These are phyloP conservation scores for Hapalemur alaotrensis DNA, from an alignment of 2,797 vertebrate species.

Conservation along the genomic window DNA sequence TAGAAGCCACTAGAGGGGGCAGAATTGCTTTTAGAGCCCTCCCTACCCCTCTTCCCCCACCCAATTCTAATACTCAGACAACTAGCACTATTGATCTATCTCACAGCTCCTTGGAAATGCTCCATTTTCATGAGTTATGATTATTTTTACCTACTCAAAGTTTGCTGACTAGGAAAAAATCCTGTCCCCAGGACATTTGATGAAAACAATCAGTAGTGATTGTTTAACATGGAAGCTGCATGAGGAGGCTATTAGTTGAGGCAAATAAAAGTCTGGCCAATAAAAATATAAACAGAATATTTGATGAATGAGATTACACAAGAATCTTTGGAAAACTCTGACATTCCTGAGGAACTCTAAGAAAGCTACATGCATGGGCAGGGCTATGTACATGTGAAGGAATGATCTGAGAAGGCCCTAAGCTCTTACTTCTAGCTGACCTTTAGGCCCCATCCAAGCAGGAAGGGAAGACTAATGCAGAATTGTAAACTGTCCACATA, in stretches of 20 bases:
- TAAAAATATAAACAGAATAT: background rate
- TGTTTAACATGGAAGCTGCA: background rate
- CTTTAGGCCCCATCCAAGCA: background rate
- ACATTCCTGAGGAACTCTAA: background rate
- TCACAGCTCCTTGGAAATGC: background rate
- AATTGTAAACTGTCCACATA: background rate
- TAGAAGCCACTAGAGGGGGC: background rate
- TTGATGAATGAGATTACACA: background rate
- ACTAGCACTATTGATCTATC: background rate
- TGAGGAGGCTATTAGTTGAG: background rate
- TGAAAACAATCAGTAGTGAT: background rate
- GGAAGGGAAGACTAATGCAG: background rate
- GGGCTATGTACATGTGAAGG: background rate
- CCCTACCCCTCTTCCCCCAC: accelerated
- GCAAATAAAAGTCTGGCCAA: background rate
- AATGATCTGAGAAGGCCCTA: background rate
- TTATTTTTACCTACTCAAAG: background rate
- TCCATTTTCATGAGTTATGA: background rate
- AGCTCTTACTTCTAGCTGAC: background rate
- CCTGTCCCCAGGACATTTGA: background rate
- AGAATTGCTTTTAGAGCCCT: background rate
- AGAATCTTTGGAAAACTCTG: background rate
- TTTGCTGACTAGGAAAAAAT: background rate
- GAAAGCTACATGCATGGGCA: background rate
- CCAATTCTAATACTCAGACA: background rate